Evolutionary conservation across 2,888 invertebrate genomes (phyloP).

Genomic region (Drosophila atripex): DNA sequence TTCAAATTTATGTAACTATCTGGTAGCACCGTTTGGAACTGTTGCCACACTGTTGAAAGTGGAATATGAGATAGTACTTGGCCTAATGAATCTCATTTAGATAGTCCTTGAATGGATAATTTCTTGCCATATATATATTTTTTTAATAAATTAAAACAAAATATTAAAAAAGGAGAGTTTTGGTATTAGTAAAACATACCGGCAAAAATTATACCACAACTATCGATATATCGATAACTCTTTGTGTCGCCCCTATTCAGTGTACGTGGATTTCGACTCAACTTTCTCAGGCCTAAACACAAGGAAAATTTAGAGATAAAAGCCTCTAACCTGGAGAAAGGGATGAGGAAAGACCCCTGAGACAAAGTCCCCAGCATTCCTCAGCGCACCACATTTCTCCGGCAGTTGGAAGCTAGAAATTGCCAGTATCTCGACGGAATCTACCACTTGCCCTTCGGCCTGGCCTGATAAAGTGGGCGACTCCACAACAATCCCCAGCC

Average conservation of each 20-base stretch:
- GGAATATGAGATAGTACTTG: background rate
- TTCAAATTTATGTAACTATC: background rate
- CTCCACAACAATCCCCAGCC: slow-evolving; percentile 31
- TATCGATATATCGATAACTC: slow-evolving; percentile 8
- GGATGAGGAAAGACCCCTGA: slow-evolving; percentile 27
- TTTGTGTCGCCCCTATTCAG: slow-evolving; percentile 38
- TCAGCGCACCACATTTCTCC: slow-evolving; percentile 1
- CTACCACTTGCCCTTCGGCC: slow-evolving; percentile 29
- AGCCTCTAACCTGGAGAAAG: slow-evolving; percentile 7
- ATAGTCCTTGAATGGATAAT: background rate
- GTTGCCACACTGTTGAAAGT: background rate
- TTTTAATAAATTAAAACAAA: background rate
- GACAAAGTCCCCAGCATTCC: background rate
- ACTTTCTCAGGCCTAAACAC: slow-evolving; percentile 53
- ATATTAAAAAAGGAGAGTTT: background rate
- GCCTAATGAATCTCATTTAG: no score
- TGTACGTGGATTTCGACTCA: slow-evolving; percentile 68
- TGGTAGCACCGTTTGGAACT: background rate
- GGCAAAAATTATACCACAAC: background rate
- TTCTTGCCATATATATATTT: background rate
- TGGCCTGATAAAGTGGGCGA: slow-evolving; percentile 54
- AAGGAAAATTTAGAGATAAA: slow-evolving; percentile 37
- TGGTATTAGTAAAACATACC: background rate
- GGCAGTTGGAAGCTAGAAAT: background rate
- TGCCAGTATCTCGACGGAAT: slow-evolving; percentile 32